Conservation (phyloP, 2,797 vertebrate genomes). For the Craterocephalus amniculus region DNA sequence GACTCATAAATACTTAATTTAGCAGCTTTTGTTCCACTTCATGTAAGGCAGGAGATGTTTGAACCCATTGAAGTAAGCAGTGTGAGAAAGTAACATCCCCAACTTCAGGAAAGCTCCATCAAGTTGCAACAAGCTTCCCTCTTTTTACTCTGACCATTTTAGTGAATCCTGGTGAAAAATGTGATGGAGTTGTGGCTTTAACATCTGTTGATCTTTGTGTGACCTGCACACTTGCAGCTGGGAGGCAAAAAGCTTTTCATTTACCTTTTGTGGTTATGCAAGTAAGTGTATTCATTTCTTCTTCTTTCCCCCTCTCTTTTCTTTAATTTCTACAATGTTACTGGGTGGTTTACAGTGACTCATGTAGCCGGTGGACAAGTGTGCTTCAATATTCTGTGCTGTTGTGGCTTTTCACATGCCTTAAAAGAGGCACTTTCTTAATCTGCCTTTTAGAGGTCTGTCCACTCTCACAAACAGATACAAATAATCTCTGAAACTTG, state of each 20-base stretch:
- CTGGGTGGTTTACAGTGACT: slow-evolving; percentile 52
- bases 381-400: slow-evolving; percentile 26
- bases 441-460: slow-evolving; percentile 61
- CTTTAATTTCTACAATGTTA: slow-evolving; percentile 47
- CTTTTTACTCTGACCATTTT: slow-evolving; percentile 24
- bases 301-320: slow-evolving; percentile 1
- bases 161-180: slow-evolving; percentile 29
- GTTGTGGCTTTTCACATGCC: slow-evolving; percentile 45
- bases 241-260: slow-evolving; percentile 69
- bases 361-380: slow-evolving; percentile 45
- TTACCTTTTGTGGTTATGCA: slow-evolving; percentile 54
- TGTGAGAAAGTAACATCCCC: slow-evolving; percentile 27
- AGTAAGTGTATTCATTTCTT: slow-evolving; percentile 44
- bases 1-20: slow-evolving; percentile 24
- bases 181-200: slow-evolving; percentile 57
- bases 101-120: slow-evolving; percentile 43
- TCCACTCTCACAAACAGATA: slow-evolving; percentile 46
- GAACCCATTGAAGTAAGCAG: background rate
- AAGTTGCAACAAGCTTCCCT: slow-evolving; percentile 25
- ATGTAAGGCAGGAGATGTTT: background rate
- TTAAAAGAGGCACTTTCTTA: slow-evolving; percentile 46
- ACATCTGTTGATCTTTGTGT: slow-evolving; percentile 62
- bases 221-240: slow-evolving; percentile 56
- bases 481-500: slow-evolving; percentile 1
- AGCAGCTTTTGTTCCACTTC: slow-evolving; percentile 13